Evolutionary conservation across 2,113 vertebrate genomes (phyloP).

Genomic region (Motacilla alba): DNA sequence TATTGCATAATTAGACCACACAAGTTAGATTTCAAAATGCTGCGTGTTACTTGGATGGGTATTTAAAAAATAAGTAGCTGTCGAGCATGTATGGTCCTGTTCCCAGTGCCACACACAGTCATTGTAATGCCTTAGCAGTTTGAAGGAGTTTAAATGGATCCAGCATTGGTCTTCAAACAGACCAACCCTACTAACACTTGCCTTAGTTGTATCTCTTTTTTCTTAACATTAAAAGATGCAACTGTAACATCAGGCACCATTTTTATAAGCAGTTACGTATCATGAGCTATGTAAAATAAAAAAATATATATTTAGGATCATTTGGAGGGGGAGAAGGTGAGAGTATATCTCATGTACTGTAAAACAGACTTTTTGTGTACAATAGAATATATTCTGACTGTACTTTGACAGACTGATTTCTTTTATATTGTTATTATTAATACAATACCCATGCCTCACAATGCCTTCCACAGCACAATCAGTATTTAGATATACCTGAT

Average conservation of each 20-base stretch:
- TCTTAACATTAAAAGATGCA: constrained; percentile 59
- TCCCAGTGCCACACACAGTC: constrained; percentile 65
- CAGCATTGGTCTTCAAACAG: constrained; percentile 61
- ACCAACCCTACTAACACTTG: constrained; percentile 26
- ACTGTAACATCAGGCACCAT: constrained; percentile 7
- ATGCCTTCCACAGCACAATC: neutral
- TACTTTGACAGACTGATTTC: constrained; percentile 23
- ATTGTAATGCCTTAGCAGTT: constrained; percentile 66
- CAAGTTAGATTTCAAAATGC: constrained; percentile 64
- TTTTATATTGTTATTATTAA: constrained; percentile 33
- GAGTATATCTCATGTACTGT: neutral
- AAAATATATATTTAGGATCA: constrained; percentile 22
- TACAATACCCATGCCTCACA: neutral
- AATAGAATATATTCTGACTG: neutral
- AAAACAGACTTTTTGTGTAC: neutral
- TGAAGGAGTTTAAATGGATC: constrained; percentile 44
- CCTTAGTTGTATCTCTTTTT: constrained; percentile 42
- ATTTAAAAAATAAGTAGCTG: constrained; percentile 60
- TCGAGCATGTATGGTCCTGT: constrained; percentile 48
- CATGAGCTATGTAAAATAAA: neutral
- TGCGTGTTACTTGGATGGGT: constrained; percentile 40
- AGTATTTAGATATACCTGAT: neutral
- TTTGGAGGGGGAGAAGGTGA: neutral
- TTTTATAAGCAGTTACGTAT: constrained; percentile 29
- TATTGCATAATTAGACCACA: constrained; percentile 67